A percentile compares a stretch with the other conserved stretches of the same genome.
Conservation (phyloP, 2,113 vertebrate genomes). For the Catharus fuscescens region DNA sequence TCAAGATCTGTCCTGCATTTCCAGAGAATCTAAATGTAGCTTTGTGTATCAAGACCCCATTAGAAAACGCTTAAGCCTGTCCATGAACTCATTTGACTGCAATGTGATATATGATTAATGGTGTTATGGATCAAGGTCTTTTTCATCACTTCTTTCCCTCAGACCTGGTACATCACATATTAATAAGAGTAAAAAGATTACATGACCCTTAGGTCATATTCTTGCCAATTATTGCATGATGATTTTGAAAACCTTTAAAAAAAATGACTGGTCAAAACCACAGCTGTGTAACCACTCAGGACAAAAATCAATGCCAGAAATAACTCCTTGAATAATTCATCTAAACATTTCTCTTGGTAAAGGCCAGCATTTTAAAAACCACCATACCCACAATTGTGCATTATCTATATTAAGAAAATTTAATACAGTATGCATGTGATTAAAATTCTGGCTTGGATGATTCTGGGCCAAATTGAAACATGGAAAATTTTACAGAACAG, state of each 20-base stretch:
- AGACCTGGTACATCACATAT: constrained; percentile 2
- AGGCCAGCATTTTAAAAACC: background rate
- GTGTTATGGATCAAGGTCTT: background rate
- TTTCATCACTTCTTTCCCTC: constrained; percentile 5
- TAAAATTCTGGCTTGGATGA: background rate
- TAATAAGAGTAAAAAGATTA: constrained; percentile 17
- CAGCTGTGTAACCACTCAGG: constrained; percentile 42
- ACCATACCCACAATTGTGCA: background rate
- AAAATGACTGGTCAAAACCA: constrained; percentile 22
- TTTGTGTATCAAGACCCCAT: background rate
- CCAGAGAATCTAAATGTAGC: background rate
- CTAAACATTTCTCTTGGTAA: constrained; percentile 15
- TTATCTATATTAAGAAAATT: background rate
- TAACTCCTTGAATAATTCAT: constrained; percentile 11
- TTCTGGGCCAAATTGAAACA: constrained; percentile 18
- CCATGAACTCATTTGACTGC: constrained; percentile 7
- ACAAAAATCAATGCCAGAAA: constrained; percentile 28
- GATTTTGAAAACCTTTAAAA: constrained; percentile 13
- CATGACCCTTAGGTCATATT: background rate
- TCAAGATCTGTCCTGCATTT: background rate
- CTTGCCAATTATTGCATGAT: background rate
- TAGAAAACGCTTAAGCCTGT: constrained; percentile 22
- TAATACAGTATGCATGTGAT: background rate
- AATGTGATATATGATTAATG: background rate
- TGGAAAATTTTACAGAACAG: constrained; percentile 43